These are phyloP conservation scores for Dicycla oo DNA, from an alignment of 2,888 invertebrate species.

Conservation along the genomic window DNA sequence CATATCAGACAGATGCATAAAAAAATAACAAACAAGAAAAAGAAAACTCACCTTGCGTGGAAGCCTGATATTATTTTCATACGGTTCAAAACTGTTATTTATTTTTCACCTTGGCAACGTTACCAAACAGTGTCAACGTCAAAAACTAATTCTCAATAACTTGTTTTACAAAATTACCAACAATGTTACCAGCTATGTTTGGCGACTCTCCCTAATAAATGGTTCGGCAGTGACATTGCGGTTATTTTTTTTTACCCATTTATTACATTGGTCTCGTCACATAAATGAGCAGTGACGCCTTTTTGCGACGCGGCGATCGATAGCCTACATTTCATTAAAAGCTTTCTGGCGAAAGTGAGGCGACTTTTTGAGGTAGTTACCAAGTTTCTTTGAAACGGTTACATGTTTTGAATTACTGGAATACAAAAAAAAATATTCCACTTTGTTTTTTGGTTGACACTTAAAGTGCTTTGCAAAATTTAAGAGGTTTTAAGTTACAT, in stretches of 20 bases:
- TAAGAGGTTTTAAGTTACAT: background rate
- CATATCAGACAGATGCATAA: background rate
- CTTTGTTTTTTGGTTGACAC: background rate
- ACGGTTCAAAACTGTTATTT: background rate
- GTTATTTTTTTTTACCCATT: slow-evolving; percentile 66
- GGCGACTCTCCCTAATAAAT: slow-evolving; percentile 71
- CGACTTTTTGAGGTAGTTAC: slow-evolving; percentile 26
- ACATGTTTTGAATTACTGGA: slow-evolving; percentile 15
- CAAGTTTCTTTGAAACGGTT: slow-evolving; percentile 12
- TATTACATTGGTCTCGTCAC: slow-evolving; percentile 69
- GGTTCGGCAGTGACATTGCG: slow-evolving; percentile 69
- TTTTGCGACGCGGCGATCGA: slow-evolving; percentile 59
- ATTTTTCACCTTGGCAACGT: slow-evolving; percentile 40
- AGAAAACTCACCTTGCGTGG: background rate
- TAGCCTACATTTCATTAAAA: slow-evolving; percentile 58
- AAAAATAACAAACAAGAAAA: slow-evolving; percentile 1
- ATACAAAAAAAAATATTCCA: background rate
- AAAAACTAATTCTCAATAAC: slow-evolving; percentile 54
- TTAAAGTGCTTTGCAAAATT: background rate
- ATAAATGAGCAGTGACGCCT: slow-evolving; percentile 68
- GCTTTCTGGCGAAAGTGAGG: slow-evolving; percentile 20
- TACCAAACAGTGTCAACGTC: slow-evolving; percentile 46
- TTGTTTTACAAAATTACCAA: slow-evolving; percentile 59
- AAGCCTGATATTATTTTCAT: background rate
- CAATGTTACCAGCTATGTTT: slow-evolving; percentile 59